A percentile compares a stretch with the other conserved stretches of the same genome.
These are phyloP conservation scores for Labeo calbasu DNA, from an alignment of 2,797 vertebrate genomes.

Conservation along the genomic window DNA sequence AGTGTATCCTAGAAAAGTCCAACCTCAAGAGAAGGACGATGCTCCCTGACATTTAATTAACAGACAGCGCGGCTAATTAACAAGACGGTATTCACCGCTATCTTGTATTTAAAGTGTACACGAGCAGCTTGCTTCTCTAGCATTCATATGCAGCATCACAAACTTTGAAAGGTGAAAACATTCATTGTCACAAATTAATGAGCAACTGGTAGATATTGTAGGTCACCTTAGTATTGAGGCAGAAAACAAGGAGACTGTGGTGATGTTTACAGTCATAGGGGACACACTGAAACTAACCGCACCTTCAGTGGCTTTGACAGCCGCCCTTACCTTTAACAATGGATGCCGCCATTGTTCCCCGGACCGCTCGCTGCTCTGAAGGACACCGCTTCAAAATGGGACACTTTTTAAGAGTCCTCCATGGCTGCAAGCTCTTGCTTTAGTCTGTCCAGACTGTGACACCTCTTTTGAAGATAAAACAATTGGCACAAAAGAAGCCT, in stretches of 20 bases:
- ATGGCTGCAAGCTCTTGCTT: constrained; percentile 41
- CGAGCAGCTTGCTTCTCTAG: neutral
- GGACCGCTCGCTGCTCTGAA: constrained; percentile 37
- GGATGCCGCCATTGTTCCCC: constrained; percentile 9
- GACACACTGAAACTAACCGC: constrained; percentile 2
- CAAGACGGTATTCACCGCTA: constrained; percentile 11
- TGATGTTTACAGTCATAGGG: constrained; percentile 14
- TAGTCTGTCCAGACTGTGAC: constrained; percentile 37
- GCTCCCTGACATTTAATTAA: constrained; percentile 52
- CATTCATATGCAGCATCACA: neutral
- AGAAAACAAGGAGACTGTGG: neutral
- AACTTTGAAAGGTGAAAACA: constrained; percentile 22
- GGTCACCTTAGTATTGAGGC: constrained; percentile 26
- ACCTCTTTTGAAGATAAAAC: constrained; percentile 52
- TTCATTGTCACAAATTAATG: constrained; percentile 32
- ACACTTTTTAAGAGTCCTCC: constrained; percentile 30
- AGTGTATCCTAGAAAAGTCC: constrained; percentile 14
- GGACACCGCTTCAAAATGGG: constrained; percentile 52
- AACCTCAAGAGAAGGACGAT: constrained; percentile 29
- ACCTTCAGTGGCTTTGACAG: constrained; percentile 32
- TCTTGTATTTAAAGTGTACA: constrained; percentile 18
- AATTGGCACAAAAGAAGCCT: constrained; percentile 44
- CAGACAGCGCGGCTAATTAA: constrained; percentile 42
- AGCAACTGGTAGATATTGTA: constrained; percentile 33
- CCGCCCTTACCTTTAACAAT: constrained; percentile 22